A percentile compares a stretch with the other conserved stretches of the same genome.
Evolutionary conservation across 2,113 vertebrate species (phyloP).

Genomic region (Castor canadensis): DNA sequence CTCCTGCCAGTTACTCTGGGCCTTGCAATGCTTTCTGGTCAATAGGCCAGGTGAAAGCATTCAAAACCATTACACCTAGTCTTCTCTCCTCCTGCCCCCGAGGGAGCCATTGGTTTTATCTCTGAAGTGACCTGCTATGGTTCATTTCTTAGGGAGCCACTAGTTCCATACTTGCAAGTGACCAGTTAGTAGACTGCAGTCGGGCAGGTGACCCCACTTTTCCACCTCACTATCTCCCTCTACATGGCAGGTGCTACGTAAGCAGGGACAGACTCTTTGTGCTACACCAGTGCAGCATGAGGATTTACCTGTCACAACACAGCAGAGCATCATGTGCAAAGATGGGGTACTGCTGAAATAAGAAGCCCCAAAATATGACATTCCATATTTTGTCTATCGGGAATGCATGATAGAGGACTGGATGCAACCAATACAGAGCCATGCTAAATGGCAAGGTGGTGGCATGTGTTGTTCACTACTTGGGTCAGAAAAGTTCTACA

Average conservation of each 20-base stretch:
- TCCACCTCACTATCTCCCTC: rapidly evolving
- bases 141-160: rapidly evolving
- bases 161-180: rapidly evolving
- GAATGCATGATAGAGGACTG: rapidly evolving
- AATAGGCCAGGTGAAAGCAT: rapidly evolving
- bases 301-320: not conserved
- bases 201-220: rapidly evolving
- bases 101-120: not conserved
- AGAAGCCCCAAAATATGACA: rapidly evolving
- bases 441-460: rapidly evolving
- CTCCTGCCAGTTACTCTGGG: not conserved
- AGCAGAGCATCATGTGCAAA: rapidly evolving
- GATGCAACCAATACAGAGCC: not conserved
- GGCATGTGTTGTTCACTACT: rapidly evolving
- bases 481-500: not conserved
- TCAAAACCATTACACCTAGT: rapidly evolving
- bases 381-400: no score
- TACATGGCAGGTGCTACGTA: rapidly evolving
- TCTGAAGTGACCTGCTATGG: rapidly evolving
- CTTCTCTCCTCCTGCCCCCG: no score
- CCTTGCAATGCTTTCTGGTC: rapidly evolving
- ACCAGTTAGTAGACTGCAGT: rapidly evolving
- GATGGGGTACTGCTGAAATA: not conserved
- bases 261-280: no score
- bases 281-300: rapidly evolving